Evolutionary conservation across 2,888 invertebrate species (phyloP), one percentile per base, ranked within the genome.

Genomic region (Zaprionus lineosus): DNA sequence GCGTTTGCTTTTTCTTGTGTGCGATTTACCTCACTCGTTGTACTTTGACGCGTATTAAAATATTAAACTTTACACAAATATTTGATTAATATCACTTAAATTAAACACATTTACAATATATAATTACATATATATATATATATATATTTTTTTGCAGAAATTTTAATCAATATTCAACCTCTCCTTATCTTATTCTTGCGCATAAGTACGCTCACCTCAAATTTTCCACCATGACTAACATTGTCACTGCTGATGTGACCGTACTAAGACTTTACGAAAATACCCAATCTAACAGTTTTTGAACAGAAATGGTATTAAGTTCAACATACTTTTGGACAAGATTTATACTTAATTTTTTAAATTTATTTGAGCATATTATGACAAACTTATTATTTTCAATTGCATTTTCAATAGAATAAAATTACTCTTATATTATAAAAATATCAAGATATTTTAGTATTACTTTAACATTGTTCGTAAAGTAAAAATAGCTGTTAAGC

Each of bases 141-240:
- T 77, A 81, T 84, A 69, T 72, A 58, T 70, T 72, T 78, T 69
- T 71, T 73, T 83, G 84, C 81, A 83, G 83, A 79, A 78, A 81
- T 79, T 84, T 84, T 68, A 74, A 78, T 84, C 79, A 72, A 84
- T 84, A 74, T 76, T 73, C 58, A 73, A 72, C 77, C 76, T 58
- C 73, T 57, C 70, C 75, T 70, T 78, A 69, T 58, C 75, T 67
- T 84, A 62, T 68, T 75, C 73, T 71, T 74, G 85, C 87, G 87
- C 78, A 71, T 79, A 60, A 62, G 65, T 77, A 88, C 88, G 87
- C 87, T 78, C 77, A 50, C 47, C 67, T 76, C 86, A 75, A 85
- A 81, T 84, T 83, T 82, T 86, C 86, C 78, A 83, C 74, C 87
- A 88, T 86, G 82, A 88, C 87, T 87, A 57, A 69, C 55, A n/a